Conservation (phyloP, 2,888 invertebrate species). For the Linnaemya tessellans region DNA sequence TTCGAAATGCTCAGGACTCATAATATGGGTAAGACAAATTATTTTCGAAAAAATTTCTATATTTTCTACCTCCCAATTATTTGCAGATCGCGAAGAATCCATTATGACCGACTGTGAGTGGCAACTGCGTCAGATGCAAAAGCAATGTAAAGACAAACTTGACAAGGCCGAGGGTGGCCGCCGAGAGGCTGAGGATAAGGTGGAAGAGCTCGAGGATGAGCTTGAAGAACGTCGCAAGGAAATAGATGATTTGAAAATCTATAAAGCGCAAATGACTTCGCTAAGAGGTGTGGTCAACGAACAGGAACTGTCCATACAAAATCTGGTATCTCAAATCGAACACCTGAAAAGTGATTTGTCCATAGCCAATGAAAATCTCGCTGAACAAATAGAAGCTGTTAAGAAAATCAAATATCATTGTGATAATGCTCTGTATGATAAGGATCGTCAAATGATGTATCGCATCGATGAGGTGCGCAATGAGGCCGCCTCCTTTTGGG, state of each 20-base stretch:
- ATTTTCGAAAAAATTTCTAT: not conserved
- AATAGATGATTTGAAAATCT: slow-evolving; percentile 84
- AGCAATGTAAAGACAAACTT: slow-evolving; percentile 86
- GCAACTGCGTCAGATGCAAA: slow-evolving; percentile 91
- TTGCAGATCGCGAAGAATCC: slow-evolving; percentile 87
- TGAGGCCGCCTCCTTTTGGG: slow-evolving; percentile 86
- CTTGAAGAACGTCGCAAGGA: slow-evolving; percentile 79
- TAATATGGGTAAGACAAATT: slow-evolving; percentile 83
- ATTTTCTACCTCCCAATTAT: not conserved
- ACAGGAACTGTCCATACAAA: slow-evolving; percentile 84
- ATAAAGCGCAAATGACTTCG: slow-evolving; percentile 85
- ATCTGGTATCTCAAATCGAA: slow-evolving; percentile 85
- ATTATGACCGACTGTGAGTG: slow-evolving; percentile 92
- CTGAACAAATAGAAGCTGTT: slow-evolving; percentile 84
- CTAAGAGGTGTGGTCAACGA: slow-evolving; percentile 85
- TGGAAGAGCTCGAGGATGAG: slow-evolving; percentile 75
- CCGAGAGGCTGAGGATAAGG: slow-evolving; percentile 84
- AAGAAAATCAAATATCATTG: slow-evolving; percentile 82
- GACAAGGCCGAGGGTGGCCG: slow-evolving; percentile 86
- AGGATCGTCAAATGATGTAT: slow-evolving; percentile 83
- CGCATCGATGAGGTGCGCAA: slow-evolving; percentile 84
- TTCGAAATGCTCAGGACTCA: slow-evolving; percentile 87
- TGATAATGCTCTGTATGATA: slow-evolving; percentile 83
- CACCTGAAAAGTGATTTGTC: slow-evolving; percentile 84
- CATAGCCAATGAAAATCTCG: slow-evolving; percentile 84